Conservation (phyloP, 2,797 vertebrate genomes). For the Sebastolobus alascanus region DNA sequence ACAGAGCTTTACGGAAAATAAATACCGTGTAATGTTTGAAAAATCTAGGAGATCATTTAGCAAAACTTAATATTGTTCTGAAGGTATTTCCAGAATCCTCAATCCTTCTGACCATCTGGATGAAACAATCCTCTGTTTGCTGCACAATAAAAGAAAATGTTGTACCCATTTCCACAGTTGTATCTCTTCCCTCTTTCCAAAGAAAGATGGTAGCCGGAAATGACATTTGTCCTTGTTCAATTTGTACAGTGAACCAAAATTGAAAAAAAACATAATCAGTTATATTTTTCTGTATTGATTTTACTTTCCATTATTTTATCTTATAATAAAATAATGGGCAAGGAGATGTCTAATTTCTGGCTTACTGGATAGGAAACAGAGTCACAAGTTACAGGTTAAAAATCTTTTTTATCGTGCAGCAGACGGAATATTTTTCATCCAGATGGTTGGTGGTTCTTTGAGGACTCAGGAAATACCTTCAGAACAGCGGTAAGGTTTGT, state of each 20-base stretch:
- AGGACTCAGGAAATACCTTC: neutral
- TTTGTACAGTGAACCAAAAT: neutral
- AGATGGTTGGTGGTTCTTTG: neutral
- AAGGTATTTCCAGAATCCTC: neutral
- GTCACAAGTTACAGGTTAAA: neutral
- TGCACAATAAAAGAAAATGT: neutral
- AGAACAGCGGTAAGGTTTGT: neutral
- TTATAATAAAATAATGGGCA: neutral
- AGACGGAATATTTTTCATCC: neutral
- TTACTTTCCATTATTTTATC: neutral
- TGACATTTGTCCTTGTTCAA: neutral
- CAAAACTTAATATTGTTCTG: neutral
- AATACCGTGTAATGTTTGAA: neutral
- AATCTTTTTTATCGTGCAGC: too few species aligned
- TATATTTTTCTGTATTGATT: neutral
- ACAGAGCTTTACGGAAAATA: neutral
- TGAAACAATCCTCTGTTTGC: neutral
- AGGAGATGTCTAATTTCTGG: neutral
- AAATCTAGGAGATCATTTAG: neutral
- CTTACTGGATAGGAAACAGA: neutral
- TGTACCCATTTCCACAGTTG: neutral
- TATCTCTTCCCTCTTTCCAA: neutral
- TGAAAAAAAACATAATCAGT: too few species aligned
- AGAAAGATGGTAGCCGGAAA: neutral
- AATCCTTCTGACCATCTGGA: neutral